Base-by-base conservation (phyloP, 2,888 invertebrate species). In the Synanthedon andrenaeformis region DNA sequence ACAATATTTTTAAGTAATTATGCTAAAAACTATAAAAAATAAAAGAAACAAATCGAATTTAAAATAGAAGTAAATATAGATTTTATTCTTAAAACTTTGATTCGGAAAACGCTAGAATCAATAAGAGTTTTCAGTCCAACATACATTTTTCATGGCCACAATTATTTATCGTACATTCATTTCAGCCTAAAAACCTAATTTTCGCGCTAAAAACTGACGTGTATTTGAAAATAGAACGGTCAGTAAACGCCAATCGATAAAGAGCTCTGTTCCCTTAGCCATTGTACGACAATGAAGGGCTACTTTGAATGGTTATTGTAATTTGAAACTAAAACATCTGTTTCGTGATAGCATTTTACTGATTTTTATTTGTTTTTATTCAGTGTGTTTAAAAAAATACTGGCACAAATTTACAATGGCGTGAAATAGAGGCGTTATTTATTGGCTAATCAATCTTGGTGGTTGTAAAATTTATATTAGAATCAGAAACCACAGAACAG, bases 151-250 rank as follows among this genome's bases (percentile, higher is more conserved):
- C 59, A 54, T 66, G 61, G 69, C 68, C 67, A 56, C 56, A 56
- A 54, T 59, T 56, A 56, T 17, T 62, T 57, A n/a, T n/a, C n/a
- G n/a, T n/a, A 61, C 57, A 68, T 54, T 63, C 59, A 58, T 71
- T 71, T 72, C 70, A 73, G 69, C 78, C 78, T 60, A 70, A 63
- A 76, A 74, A 79, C 79, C 79, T 57, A 67, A 70, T 76, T 78
- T 66, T 58, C 61, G 41, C 54, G 54, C 58, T 54, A 55, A 51
- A 56, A 59, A 42, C 3, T 57, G 57, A 56, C 52, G 41, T 54
- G 53, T 55, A 57, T 61, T 60, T 61, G 54, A 54, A 56, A 59
- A 50, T 56, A 59, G 61, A 60, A 59, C 57, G 23, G 51, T 17
- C 51, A 41, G 35, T 51, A 19, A 11, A 28, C 52, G 14, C 54